A percentile compares a stretch with the other conserved stretches of the same genome.
Evolutionary conservation across 2,797 vertebrate species (phyloP).

Genomic region (Momotus momota): DNA sequence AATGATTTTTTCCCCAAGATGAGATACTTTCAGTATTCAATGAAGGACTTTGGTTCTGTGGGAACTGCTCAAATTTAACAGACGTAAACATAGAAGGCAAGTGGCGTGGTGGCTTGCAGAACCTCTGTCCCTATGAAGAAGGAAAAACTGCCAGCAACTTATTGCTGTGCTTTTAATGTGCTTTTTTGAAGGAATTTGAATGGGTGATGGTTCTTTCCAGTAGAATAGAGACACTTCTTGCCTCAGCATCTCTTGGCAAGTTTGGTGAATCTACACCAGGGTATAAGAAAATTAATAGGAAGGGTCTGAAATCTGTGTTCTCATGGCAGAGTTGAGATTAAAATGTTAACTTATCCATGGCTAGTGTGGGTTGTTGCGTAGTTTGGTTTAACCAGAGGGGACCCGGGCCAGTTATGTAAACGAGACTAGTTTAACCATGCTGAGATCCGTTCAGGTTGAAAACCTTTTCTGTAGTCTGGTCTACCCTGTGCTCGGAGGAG

Average conservation of each 20-base stretch:
- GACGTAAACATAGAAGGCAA: slow-evolving; percentile 10
- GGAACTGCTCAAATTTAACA: slow-evolving; percentile 37
- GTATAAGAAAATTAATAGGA: background rate
- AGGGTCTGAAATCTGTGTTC: background rate
- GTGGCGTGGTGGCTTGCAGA: background rate
- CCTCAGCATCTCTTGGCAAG: background rate
- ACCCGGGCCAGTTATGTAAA: background rate
- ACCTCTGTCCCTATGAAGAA: background rate
- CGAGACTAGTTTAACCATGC: background rate
- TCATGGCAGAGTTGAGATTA: background rate
- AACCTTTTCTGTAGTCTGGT: background rate
- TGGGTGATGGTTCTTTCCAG: background rate
- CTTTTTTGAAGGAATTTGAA: background rate
- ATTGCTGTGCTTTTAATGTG: background rate
- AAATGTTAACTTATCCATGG: background rate
- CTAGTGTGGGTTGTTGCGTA: background rate
- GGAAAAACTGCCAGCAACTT: background rate
- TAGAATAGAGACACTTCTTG: background rate
- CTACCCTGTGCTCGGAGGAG: fast-evolving
- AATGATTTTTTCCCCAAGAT: background rate
- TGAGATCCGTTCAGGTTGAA: background rate
- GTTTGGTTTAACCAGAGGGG: background rate
- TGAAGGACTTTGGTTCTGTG: background rate
- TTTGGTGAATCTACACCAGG: background rate
- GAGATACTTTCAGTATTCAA: background rate